Conservation (phyloP, 2,888 invertebrate genomes). For the Chrysodeixis includens region DNA sequence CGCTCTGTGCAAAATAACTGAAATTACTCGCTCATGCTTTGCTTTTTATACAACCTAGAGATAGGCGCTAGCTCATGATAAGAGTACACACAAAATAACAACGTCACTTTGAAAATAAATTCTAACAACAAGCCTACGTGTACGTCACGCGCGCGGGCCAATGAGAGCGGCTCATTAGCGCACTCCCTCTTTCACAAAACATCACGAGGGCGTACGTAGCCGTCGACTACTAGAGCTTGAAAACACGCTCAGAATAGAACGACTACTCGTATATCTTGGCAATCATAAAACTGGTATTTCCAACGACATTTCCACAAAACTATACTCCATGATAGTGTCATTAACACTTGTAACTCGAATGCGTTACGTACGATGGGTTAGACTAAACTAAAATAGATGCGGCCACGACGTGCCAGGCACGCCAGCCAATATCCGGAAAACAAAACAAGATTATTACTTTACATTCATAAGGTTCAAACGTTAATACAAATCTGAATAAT, state of each 20-base stretch:
- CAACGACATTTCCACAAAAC: constrained; percentile 48
- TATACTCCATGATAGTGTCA: constrained; percentile 48
- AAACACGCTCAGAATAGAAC: constrained; percentile 67
- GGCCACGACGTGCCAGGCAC: constrained; percentile 32
- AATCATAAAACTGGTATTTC: constrained; percentile 38
- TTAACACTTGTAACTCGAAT: constrained; percentile 45
- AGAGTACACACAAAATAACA: constrained; percentile 62
- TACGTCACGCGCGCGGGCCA: constrained; percentile 77
- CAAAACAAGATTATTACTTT: constrained; percentile 17
- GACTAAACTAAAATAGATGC: constrained; percentile 48
- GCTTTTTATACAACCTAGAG: constrained; percentile 73
- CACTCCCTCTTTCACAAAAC: constrained; percentile 78
- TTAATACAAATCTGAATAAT: background rate
- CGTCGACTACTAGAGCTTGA: constrained; percentile 69
- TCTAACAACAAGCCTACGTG: constrained; percentile 62
- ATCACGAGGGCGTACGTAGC: constrained; percentile 57
- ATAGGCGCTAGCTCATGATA: constrained; percentile 59
- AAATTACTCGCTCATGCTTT: constrained; percentile 60
- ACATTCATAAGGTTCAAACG: constrained; percentile 13
- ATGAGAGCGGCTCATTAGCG: constrained; percentile 67
- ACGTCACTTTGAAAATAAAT: constrained; percentile 79
- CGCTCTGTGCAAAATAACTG: constrained; percentile 59
- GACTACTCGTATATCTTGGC: constrained; percentile 56
- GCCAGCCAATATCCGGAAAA: constrained; percentile 42
- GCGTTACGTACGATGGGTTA: constrained; percentile 25